Conservation (phyloP, 2,113 vertebrate species). For the Microcebus lehilahytsara region DNA sequence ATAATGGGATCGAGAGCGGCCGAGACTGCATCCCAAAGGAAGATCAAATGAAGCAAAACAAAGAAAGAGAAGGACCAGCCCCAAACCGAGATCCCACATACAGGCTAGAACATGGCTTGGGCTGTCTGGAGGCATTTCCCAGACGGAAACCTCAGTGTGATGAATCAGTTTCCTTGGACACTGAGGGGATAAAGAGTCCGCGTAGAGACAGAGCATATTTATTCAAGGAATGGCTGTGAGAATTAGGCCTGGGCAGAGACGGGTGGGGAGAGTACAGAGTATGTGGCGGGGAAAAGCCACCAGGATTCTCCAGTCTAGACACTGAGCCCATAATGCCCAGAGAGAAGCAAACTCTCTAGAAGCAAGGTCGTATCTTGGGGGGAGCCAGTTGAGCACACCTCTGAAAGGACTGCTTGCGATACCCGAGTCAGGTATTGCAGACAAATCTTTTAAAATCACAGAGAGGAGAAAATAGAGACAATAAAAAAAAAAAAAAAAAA, state of each 20-base stretch:
- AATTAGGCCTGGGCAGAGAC: background rate
- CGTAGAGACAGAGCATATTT: background rate
- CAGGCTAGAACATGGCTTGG: background rate
- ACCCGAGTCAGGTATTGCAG: background rate
- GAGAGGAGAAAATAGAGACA: background rate
- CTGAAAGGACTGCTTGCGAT: background rate
- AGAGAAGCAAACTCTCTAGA: background rate
- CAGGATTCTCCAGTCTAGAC: constrained; percentile 67
- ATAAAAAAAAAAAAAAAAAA: background rate
- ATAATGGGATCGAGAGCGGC: background rate
- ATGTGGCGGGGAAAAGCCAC: constrained; percentile 45
- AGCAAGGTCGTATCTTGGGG: background rate
- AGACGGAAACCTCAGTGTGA: constrained; percentile 59
- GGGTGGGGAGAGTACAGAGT: background rate
- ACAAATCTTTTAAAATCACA: background rate
- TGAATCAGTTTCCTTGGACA: constrained; percentile 66
- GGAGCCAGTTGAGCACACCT: background rate
- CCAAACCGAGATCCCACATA: constrained; percentile 53
- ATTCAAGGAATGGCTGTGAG: constrained; percentile 42
- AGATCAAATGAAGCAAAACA: constrained; percentile 36
- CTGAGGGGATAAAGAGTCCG: constrained; percentile 36
- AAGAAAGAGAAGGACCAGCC: background rate
- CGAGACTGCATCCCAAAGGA: constrained; percentile 4
- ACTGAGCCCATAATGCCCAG: background rate
- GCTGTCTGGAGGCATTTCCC: constrained; percentile 50